Evolutionary conservation across 2,888 invertebrate genomes (phyloP), one percentile per base, ranked within the genome.

Genomic region (Aphidius colemani): DNA sequence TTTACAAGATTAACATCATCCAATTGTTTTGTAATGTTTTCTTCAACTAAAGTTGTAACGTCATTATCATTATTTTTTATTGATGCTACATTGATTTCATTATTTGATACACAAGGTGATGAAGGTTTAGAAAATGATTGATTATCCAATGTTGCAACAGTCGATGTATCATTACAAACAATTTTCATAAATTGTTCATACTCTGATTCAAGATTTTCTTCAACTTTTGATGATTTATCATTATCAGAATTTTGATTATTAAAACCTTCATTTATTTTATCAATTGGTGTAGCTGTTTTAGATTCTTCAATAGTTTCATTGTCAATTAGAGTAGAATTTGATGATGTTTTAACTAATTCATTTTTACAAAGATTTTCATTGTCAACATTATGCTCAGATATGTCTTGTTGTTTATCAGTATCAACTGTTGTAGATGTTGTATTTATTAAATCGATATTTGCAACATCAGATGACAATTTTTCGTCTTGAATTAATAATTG

Each of bases 181-280:
- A 86, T 85, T 74, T 86, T 86, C 80, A 87, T 85, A 67, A 88
- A 88, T 71, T 87, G 85, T 71, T 87, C 87, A 67, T 87, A 87
- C 71, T 86, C 86, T 3, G 83, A 83, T 0, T 78, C 84, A 43
- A 84, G 74, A 66, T 83, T 83, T 49, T 81, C 79, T 39, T 77
- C 75, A 8, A 40, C 30, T 53, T n/a, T 9, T 39, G 30, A 10
- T 30, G 9, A 10, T 40, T 51, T 43, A 11, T 18, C 44, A 8
- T 40, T 11, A 8, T 59, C 41, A 30, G 11, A 48, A n/a, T 41
- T 18, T 39, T 30, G 30, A 30, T 8, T 43, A 11, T 7, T n/a
- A n/a, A 11, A 6, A 49, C 4, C 43, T 39, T 8, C 40, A 10
- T 11, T 11, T 57, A 57, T 40, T 11, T 59, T 13, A 13, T 49